Evolutionary conservation across 2,888 invertebrate species (phyloP).

Genomic region (Erebia palarica): DNA sequence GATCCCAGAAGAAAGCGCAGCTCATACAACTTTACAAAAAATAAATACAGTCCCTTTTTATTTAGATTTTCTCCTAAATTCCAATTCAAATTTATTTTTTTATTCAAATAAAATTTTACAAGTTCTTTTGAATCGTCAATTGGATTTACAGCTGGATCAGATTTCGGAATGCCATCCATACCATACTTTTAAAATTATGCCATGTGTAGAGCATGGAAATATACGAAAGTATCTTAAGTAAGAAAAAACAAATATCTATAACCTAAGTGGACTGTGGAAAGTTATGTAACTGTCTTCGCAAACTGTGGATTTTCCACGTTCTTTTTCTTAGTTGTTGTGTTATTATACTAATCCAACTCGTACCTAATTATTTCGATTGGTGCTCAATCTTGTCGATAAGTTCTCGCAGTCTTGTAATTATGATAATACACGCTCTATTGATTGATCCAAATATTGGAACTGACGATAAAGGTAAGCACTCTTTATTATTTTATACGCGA

Average conservation of each 20-base stretch:
- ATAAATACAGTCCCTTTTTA: too few species aligned
- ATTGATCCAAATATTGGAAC: neutral
- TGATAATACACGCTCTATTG: constrained; percentile 9
- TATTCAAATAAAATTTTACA: too few species aligned
- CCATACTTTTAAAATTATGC: too few species aligned
- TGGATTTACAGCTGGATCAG: too few species aligned
- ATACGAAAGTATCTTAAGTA: too few species aligned
- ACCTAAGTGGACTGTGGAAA: neutral
- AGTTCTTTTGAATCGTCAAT: too few species aligned
- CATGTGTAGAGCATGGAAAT: too few species aligned
- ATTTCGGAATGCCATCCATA: too few species aligned
- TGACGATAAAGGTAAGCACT: neutral
- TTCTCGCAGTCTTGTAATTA: constrained; percentile 10
- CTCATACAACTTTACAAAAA: too few species aligned
- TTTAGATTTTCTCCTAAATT: too few species aligned
- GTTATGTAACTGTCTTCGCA: constrained; percentile 5
- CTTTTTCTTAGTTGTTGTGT: neutral
- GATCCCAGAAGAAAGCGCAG: too few species aligned
- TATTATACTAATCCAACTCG: neutral
- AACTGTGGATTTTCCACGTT: neutral
- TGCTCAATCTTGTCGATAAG: constrained; percentile 18
- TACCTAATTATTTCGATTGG: constrained; percentile 7
- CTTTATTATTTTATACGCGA: neutral
- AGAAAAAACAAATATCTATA: neutral
- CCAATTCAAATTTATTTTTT: too few species aligned